Evolutionary conservation across 2,888 invertebrate species (phyloP).

Genomic region (Entomobrya multifasciata): DNA sequence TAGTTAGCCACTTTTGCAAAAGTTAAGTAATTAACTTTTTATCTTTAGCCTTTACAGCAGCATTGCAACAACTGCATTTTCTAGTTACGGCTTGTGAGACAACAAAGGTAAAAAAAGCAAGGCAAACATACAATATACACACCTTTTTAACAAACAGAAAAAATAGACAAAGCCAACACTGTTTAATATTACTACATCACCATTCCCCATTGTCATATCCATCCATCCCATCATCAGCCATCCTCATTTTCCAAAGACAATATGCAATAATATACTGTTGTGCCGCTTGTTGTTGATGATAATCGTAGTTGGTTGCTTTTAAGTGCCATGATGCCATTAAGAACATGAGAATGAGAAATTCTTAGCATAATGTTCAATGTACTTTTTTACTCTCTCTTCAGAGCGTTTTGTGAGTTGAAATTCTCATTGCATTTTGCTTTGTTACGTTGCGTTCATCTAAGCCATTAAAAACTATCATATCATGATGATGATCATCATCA

Average conservation of each 20-base stretch:
- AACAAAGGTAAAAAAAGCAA: conserved; percentile 27
- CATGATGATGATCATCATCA: conserved; percentile 55
- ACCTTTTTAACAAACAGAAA: conserved; percentile 13
- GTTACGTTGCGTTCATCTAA: conserved; percentile 44
- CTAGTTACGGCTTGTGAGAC: not conserved
- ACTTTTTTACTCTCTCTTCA: conserved; percentile 37
- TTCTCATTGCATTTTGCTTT: conserved; percentile 35
- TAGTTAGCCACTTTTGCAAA: too few relatives aligned
- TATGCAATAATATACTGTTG: not conserved
- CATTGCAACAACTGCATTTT: not conserved
- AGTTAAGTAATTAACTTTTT: conserved; percentile 66
- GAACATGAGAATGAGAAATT: conserved; percentile 70
- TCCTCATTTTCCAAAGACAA: conserved; percentile 46
- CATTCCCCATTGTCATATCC: conserved; percentile 11
- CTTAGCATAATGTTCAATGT: conserved; percentile 44
- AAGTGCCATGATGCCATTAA: conserved; percentile 69
- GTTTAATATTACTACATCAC: too few relatives aligned
- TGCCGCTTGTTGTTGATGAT: not conserved
- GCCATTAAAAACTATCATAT: conserved; percentile 71
- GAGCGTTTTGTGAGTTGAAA: not conserved
- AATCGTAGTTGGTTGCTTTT: not conserved
- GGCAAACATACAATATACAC: not conserved
- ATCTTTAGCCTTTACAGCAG: conserved; percentile 16
- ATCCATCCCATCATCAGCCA: conserved; percentile 1
- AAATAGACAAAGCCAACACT: conserved; percentile 6